Evolutionary conservation across 92 coral and sea anemone genomes (phyloP).

Genomic region (Galaxea fascicularis): DNA sequence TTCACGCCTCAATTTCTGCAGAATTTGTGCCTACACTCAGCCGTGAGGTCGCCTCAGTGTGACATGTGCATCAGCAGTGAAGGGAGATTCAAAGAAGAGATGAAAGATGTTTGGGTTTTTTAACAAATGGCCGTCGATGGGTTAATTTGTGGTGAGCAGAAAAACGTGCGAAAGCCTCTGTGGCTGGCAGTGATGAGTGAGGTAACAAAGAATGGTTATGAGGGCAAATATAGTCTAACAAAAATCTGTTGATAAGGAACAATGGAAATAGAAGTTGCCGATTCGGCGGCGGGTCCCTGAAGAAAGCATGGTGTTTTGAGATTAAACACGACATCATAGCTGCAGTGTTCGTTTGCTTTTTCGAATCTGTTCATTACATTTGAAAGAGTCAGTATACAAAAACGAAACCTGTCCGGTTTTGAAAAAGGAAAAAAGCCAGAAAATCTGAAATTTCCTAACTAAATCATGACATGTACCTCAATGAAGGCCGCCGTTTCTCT

Average conservation of each 20-base stretch:
- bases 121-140: not conserved
- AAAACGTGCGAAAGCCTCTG: not conserved
- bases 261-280: not conserved
- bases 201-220: not conserved
- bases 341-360: not conserved
- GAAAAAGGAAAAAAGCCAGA: not conserved
- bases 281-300: no score
- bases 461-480: no score
- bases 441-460: no score
- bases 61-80: no score
- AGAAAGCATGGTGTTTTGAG: not conserved
- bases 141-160: not conserved
- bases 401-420: not conserved
- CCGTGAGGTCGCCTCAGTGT: no score
- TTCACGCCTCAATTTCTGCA: no score
- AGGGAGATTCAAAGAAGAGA: no score
- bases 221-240: not conserved
- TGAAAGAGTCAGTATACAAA: not conserved
- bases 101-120: no score
- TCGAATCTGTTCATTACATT: not conserved
- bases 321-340: not conserved
- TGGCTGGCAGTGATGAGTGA: not conserved
- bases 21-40: no score
- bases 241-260: not conserved
- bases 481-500: no score